phyloP scores from a whole-genome alignment of 2,888 invertebrate species.

The Andricus quercusramuli region DNA sequence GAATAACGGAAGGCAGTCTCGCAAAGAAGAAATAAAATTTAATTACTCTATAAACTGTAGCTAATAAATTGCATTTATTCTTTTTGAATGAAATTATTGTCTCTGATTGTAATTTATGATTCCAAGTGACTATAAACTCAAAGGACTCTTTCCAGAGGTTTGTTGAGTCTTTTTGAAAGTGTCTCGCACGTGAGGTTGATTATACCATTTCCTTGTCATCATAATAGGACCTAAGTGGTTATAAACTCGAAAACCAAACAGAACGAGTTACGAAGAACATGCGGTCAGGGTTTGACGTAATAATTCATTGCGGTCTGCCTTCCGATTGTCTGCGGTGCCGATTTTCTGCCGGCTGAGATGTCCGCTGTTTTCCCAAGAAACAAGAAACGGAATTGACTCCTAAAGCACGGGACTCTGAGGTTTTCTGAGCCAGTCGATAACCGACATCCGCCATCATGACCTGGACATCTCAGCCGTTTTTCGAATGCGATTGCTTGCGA shows the following conservation, averaged over 20 bases:
- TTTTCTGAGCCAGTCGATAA: constrained; percentile 24
- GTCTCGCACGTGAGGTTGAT: constrained; percentile 40
- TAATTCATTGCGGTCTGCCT: constrained; percentile 57
- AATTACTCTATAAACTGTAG: not conserved
- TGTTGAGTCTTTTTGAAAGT: constrained; percentile 9
- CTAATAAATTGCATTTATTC: not conserved
- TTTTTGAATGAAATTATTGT: not conserved
- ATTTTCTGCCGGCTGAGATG: constrained; percentile 41
- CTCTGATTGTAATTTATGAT: constrained; percentile 40
- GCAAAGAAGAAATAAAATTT: not conserved
- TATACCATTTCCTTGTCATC: constrained; percentile 31
- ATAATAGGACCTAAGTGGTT: constrained; percentile 39
- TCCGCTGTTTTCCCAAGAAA: constrained; percentile 31
- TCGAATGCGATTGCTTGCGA: constrained; percentile 65
- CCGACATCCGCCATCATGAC: constrained; percentile 40
- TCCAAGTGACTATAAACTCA: not conserved
- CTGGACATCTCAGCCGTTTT: constrained; percentile 56
- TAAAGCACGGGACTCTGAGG: constrained; percentile 10
- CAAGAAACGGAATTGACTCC: constrained; percentile 30
- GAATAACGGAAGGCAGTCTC: not conserved
- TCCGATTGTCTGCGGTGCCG: constrained; percentile 49
- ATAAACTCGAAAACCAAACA: constrained; percentile 38
- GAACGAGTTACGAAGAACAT: constrained; percentile 24
- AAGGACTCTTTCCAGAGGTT: not conserved
- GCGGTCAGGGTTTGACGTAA: constrained; percentile 42